These are phyloP conservation scores for Octonoba sinensis DNA, from an alignment of 2,888 invertebrate genomes.

Conservation along the genomic window DNA sequence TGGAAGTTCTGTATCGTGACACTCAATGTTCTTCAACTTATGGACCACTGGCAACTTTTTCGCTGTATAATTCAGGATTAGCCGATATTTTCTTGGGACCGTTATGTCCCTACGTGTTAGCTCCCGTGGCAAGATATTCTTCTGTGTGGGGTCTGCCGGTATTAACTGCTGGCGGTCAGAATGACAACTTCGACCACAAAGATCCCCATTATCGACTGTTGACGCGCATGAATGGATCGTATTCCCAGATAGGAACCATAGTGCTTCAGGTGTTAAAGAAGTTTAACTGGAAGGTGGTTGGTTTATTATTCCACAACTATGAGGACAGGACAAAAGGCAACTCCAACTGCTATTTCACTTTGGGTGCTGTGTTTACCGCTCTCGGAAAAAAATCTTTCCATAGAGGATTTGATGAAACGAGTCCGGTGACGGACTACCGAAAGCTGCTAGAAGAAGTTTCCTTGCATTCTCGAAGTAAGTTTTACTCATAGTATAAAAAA, in stretches of 20 bases:
- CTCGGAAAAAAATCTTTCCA: conserved; percentile 74
- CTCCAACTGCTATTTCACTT: conserved; percentile 83
- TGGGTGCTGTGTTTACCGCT: conserved; percentile 78
- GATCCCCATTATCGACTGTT: conserved; percentile 80
- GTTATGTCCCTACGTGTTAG: conserved; percentile 88
- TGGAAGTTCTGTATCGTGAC: conserved; percentile 80
- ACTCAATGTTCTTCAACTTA: conserved; percentile 83
- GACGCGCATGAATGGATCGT: conserved; percentile 87
- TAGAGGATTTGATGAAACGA: conserved; percentile 78
- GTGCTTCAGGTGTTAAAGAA: conserved; percentile 79
- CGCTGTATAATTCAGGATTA: conserved; percentile 79
- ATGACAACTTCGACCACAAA: conserved; percentile 81
- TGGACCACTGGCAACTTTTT: conserved; percentile 84
- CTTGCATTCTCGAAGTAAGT: conserved; percentile 81
- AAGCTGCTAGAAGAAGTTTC: conserved; percentile 77
- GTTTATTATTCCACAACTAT: conserved; percentile 82
- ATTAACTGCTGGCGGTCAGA: conserved; percentile 84
- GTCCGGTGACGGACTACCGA: conserved; percentile 74
- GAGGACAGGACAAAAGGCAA: conserved; percentile 75
- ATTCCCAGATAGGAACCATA: conserved; percentile 75
- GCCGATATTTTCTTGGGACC: conserved; percentile 88
- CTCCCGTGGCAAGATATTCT: conserved; percentile 85
- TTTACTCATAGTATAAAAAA: conserved; percentile 69
- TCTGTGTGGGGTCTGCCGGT: conserved; percentile 86
- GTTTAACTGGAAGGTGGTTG: conserved; percentile 82